These are phyloP conservation scores for Odontophorus gujanensis DNA, from an alignment of 2,113 vertebrate species.

Conservation along the genomic window DNA sequence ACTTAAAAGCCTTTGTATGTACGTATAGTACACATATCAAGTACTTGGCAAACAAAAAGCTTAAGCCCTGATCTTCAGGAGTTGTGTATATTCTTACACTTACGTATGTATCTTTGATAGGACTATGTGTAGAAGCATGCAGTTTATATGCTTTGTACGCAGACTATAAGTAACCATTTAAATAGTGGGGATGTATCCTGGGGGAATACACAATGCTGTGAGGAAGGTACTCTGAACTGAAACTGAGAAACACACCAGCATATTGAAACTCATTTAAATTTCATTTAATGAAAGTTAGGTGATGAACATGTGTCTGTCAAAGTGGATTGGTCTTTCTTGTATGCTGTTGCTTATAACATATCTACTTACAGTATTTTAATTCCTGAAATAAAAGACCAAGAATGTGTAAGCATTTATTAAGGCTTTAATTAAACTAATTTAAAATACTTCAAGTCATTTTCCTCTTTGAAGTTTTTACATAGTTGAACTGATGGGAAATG, in stretches of 20 bases:
- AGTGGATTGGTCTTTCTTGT: background rate
- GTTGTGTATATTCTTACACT: background rate
- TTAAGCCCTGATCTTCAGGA: background rate
- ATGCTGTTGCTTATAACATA: background rate
- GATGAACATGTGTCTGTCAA: background rate
- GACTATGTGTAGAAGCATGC: background rate
- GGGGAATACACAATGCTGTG: background rate
- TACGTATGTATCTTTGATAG: background rate
- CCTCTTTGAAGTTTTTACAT: background rate
- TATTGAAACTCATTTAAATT: background rate
- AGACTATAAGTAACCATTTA: slow-evolving; percentile 9
- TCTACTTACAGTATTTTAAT: background rate
- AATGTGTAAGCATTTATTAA: background rate
- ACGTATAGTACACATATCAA: slow-evolving; percentile 44
- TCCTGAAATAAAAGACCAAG: background rate
- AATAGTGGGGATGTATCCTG: background rate
- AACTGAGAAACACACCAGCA: background rate
- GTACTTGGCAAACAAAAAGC: slow-evolving; percentile 22
- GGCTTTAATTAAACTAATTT: background rate
- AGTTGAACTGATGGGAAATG: background rate
- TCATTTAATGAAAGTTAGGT: background rate
- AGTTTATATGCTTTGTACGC: background rate
- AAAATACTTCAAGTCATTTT: slow-evolving; percentile 1
- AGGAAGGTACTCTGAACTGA: background rate
- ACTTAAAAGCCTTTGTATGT: slow-evolving; percentile 51